These are phyloP conservation scores for Caenorhabditis macrosperma DNA, from an alignment of 2,888 invertebrate species.

Conservation along the genomic window DNA sequence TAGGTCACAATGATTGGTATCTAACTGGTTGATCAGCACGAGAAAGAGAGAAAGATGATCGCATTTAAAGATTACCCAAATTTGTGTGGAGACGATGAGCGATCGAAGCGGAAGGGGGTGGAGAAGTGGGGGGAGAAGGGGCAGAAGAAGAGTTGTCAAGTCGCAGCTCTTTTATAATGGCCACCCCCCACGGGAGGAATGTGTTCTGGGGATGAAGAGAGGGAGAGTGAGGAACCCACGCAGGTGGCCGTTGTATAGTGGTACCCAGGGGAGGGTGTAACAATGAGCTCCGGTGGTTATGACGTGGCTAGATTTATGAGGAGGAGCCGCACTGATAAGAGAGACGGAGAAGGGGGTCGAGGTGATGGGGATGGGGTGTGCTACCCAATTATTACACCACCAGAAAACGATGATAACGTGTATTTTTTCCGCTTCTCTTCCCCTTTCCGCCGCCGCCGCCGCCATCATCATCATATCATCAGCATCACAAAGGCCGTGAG, in stretches of 20 bases:
- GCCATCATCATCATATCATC: neutral
- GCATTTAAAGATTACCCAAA: no score
- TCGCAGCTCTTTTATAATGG: slow-evolving; percentile 29
- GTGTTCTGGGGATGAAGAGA: slow-evolving; percentile 21
- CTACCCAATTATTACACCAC: neutral
- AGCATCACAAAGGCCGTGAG: neutral
- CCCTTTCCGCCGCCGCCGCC: no score
- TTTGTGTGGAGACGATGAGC: neutral
- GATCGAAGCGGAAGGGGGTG: neutral
- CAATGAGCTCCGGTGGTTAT: no score
- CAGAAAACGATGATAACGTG: neutral
- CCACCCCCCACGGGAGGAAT: slow-evolving; percentile 3
- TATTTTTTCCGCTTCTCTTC: neutral
- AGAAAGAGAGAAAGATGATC: no score
- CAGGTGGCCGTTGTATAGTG: neutral
- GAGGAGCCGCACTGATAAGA: neutral
- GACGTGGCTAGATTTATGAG: no score
- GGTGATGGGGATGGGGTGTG: neutral
- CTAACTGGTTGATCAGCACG: slow-evolving; percentile 1
- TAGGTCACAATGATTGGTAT: slow-evolving; percentile 5
- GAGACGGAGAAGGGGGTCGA: no score
- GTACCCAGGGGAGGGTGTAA: neutral
- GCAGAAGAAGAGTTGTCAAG: neutral
- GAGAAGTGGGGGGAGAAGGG: neutral
- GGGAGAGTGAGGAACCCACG: slow-evolving; percentile 7